Conservation (phyloP, 2,888 invertebrate genomes). For the Eugnorisma glareosa region DNA sequence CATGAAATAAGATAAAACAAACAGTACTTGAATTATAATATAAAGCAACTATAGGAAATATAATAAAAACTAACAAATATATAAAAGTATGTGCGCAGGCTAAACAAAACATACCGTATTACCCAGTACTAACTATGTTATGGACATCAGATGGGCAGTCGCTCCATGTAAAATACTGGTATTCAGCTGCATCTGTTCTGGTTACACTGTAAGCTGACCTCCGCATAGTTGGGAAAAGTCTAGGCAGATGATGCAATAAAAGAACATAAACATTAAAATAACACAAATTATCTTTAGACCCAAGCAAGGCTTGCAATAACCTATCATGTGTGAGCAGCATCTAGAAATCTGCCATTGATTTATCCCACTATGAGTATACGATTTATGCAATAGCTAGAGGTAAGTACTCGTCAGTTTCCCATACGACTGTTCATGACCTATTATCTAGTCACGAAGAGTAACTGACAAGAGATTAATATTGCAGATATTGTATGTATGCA, state of each 20-base stretch:
- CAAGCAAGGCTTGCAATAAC: neutral
- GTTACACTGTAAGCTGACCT: neutral
- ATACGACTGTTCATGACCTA: slow-evolving; percentile 10
- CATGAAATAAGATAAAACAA: no score
- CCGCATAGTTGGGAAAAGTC: neutral
- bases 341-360: neutral
- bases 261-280: no score
- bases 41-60: no score
- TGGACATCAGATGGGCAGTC: no score
- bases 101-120: no score
- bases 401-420: neutral
- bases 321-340: neutral
- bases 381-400: neutral
- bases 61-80: no score
- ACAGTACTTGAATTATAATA: no score
- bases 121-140: no score
- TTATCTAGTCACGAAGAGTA: neutral
- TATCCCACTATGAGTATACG: neutral
- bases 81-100: no score
- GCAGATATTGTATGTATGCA: neutral
- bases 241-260: neutral
- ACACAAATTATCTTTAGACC: no score
- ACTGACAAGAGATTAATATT: neutral
- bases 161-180: no score
- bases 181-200: no score